Conservation (phyloP, 1,140 invertebrate genomes). For the Laodelphax striatellus region DNA sequence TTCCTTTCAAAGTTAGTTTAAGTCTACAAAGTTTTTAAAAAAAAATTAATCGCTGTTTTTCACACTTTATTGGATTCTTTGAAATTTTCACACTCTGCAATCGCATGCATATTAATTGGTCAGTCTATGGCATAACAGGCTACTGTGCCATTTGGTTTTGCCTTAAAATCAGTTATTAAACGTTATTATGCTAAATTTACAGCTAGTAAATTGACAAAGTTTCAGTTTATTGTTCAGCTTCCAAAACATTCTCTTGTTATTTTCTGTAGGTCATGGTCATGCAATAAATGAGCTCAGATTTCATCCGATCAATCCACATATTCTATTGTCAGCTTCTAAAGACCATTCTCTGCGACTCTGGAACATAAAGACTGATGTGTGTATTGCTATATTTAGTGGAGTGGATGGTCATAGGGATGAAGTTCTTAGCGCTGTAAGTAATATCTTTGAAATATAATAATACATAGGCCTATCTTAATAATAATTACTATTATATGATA, state of each 20-base stretch:
- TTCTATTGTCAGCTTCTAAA: constrained; percentile 87
- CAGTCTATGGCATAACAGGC: too few species aligned
- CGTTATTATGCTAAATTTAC: background rate
- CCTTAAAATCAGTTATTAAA: too few species aligned
- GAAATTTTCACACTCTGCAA: too few species aligned
- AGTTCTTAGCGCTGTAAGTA: constrained; percentile 73
- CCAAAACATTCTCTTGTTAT: background rate
- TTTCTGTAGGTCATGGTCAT: constrained; percentile 58
- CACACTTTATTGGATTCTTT: too few species aligned
- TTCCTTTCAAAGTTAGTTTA: too few species aligned
- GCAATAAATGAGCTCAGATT: constrained; percentile 92
- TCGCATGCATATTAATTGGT: too few species aligned
- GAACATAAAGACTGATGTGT: constrained; percentile 91
- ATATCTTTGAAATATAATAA: background rate
- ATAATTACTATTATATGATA: too few species aligned
- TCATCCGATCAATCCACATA: constrained; percentile 76
- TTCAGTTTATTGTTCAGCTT: too few species aligned
- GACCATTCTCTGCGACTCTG: constrained; percentile 89
- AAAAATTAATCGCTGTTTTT: too few species aligned
- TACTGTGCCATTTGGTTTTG: too few species aligned
- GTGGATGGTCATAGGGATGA: constrained; percentile 95
- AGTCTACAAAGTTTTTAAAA: too few species aligned
- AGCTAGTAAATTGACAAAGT: background rate
- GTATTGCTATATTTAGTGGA: constrained; percentile 92
- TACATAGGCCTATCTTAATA: background rate